phyloP scores from a whole-genome alignment of 2,113 vertebrate genomes.

The Ictidomys tridecemlineatus region DNA sequence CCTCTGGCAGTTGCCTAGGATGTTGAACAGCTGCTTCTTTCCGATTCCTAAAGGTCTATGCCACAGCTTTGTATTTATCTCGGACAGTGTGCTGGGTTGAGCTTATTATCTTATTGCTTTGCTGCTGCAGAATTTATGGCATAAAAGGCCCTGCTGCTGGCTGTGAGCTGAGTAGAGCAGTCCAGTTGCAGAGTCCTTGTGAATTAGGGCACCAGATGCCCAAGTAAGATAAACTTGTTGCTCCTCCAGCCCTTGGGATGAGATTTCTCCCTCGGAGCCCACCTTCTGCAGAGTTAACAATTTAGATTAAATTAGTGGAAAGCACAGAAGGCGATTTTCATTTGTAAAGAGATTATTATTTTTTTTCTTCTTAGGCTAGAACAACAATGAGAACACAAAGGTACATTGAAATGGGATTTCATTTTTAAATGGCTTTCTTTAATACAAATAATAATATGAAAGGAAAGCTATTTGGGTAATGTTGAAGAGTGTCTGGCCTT shows the following conservation, averaged over 20 bases:
- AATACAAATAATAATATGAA: slow-evolving; percentile 48
- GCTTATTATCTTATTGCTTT: slow-evolving; percentile 56
- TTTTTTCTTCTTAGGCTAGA: slow-evolving; percentile 41
- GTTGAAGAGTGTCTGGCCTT: slow-evolving; percentile 18
- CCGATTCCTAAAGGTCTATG: slow-evolving; percentile 44
- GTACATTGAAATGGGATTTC: slow-evolving; percentile 75
- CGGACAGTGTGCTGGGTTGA: background rate
- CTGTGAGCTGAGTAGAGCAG: slow-evolving; percentile 6
- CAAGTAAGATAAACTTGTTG: slow-evolving; percentile 70
- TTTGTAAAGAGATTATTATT: slow-evolving; percentile 70
- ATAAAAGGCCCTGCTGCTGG: background rate
- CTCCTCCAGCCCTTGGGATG: background rate
- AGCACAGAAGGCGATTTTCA: slow-evolving; percentile 75
- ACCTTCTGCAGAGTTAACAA: slow-evolving; percentile 58
- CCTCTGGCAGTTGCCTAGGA: background rate
- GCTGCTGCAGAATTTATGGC: slow-evolving; percentile 53
- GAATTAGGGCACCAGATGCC: slow-evolving; percentile 69
- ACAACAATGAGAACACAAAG: slow-evolving; percentile 73
- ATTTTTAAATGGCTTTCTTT: slow-evolving; percentile 67
- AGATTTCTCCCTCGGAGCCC: background rate
- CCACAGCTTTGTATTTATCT: slow-evolving; percentile 39
- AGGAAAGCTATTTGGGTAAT: slow-evolving; percentile 48
- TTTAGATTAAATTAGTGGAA: slow-evolving; percentile 75
- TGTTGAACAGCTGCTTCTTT: slow-evolving; percentile 25
- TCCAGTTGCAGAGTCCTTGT: slow-evolving; percentile 17